These are phyloP conservation scores for Synanthedon vespiformis DNA, from an alignment of 2,888 invertebrate species.

Conservation along the genomic window DNA sequence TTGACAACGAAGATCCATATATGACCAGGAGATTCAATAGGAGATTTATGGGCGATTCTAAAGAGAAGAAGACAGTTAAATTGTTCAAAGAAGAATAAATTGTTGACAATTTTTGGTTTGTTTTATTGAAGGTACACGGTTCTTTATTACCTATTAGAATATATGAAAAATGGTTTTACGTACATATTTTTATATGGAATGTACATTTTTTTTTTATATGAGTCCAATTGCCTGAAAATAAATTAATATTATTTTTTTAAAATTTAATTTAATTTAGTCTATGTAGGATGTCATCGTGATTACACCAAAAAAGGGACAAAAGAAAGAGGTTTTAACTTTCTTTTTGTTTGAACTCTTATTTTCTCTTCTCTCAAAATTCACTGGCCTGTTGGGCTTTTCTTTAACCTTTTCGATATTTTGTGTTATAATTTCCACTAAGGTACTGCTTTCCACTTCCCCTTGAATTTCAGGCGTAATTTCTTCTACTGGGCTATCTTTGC, in stretches of 20 bases:
- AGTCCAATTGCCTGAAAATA: too few relatives aligned
- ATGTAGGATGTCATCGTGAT: conserved; percentile 27
- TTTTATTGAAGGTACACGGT: neutral
- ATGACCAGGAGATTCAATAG: conserved; percentile 54
- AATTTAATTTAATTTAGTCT: conserved; percentile 1
- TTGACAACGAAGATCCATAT: conserved; percentile 40
- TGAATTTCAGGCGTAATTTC: conserved; percentile 7
- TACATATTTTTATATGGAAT: too few relatives aligned
- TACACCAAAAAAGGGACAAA: conserved; percentile 47
- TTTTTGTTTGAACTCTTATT: conserved; percentile 6
- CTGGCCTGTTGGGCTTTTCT: neutral
- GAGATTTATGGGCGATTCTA: conserved; percentile 29
- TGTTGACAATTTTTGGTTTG: neutral
- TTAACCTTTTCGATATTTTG: neutral
- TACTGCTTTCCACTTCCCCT: conserved; percentile 1
- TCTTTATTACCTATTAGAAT: too few relatives aligned
- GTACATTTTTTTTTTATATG: too few relatives aligned
- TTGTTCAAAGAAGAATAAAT: neutral
- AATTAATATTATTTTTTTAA: too few relatives aligned
- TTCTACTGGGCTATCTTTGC: conserved; percentile 2
- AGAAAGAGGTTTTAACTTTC: conserved; percentile 31
- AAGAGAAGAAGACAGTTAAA: conserved; percentile 5
- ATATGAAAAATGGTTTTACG: too few relatives aligned
- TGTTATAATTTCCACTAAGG: too few relatives aligned
- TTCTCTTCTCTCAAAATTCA: neutral